Base-by-base conservation (phyloP, 2,113 vertebrate genomes). In the Nesoenas mayeri region DNA sequence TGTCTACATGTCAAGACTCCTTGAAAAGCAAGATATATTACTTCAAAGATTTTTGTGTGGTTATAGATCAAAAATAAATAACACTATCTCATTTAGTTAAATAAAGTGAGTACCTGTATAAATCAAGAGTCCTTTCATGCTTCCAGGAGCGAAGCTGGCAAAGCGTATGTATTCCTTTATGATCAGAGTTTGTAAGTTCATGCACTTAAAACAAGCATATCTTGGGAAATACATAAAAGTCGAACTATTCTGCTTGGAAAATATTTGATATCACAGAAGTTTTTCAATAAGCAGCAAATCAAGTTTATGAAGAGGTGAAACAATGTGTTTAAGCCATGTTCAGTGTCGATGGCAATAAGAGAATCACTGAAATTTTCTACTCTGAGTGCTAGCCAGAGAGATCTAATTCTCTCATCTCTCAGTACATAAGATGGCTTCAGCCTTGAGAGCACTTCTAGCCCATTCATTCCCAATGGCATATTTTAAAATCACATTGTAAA, bases 51-150 rank as follows among this genome's bases (percentile, higher is more conserved):
- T 93, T 95, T 81, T 93, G 40, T 91, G 73, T 54, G 66, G 79
- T 92, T 91, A 92, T 96, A 95, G 88, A 96, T 93, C 61, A 95
- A 95, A 97, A 97, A 93, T 85, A 97, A 97, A 93, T 82, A 97
- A 83, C 62, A 48, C 70, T 91, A 72, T 86, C 81, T 89, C 80
- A 86, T 97, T 96, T 95, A 93, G 74, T 89, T 95, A 96, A 97
- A 95, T 88, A 92, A 97, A 96, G 61, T 91, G 62, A 70, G 34
- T 88, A 85, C 91, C 84, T 84, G 5, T 88, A 96, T 95, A 97
- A 97, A 97, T 97, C 93, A 96, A 79, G 77, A 79, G 51, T 71
- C 61, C 26, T 92, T 65, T 64, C 44, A 34, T 56, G 88, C 65
- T 88, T 81, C 64, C 80, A 79, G 38, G 50, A 91, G 71, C 80